Evolutionary conservation across 2,113 vertebrate species (phyloP), one percentile per base, ranked within the genome.

Genomic region (Macrotus californicus): DNA sequence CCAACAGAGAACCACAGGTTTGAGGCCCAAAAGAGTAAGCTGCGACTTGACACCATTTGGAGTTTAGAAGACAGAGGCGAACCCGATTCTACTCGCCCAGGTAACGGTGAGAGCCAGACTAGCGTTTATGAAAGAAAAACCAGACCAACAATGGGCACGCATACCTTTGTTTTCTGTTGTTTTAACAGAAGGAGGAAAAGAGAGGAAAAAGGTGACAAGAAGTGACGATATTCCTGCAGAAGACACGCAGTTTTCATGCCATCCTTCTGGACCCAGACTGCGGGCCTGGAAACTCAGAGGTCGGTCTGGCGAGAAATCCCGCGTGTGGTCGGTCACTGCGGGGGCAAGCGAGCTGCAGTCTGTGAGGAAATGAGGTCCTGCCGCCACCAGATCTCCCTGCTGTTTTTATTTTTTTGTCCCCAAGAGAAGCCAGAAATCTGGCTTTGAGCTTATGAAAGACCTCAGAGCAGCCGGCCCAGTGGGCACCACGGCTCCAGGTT

Each of bases 211-310:
- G 36, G 8, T 6, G 1, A 67, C 31, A 14, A 46, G 12, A 4
- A 61, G 59, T 12, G 56, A 34, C 10, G 26, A 12, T 0, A 2
- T 21, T 43, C 64, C 5, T 11, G 39, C 16, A 5, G 4, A 79
- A 19, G 18, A 48, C 2, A 0, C 21, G 1, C 21, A 3, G 39
- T 50, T 31, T 16, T 13, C 0, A 15, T 0, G 34, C 7, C 16
- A 0, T 3, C 34, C 5, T 21, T 64, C 31, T 11, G 61, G 26
- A 39, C 54, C n/a, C 0, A 9, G 70, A 2, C 34, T 7, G 3
- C 1, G 6, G 31, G 54, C 34, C 3, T 52, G 6, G 9, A 4
- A 50, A 1, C 18, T 18, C 41, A 0, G 52, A 66, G 64, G 9
- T 7, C 3, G 1, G 48, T 18, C 24, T 26, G 26, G 12, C 1